A percentile compares a stretch with the other conserved stretches of the same genome.
These are phyloP conservation scores for Acrocyrtus sp. DNA, from an alignment of 2,888 invertebrate genomes.

Conservation along the genomic window DNA sequence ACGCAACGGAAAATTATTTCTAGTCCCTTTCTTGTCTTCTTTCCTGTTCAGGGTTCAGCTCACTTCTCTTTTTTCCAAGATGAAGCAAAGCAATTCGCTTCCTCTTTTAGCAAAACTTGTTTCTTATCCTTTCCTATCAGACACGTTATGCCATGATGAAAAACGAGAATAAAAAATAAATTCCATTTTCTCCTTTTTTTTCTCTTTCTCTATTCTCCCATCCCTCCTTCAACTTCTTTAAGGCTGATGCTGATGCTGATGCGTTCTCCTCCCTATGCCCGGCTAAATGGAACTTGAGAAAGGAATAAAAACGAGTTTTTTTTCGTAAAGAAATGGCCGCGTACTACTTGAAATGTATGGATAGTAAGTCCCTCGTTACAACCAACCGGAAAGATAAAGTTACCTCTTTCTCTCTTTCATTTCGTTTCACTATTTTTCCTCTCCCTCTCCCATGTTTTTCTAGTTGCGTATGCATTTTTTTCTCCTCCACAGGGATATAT, in stretches of 20 bases:
- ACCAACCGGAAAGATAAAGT: constrained; percentile 36
- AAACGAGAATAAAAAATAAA: constrained; percentile 1
- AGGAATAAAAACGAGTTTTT: constrained; percentile 28
- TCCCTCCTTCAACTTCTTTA: not conserved
- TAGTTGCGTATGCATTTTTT: too few relatives aligned
- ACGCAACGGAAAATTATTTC: constrained; percentile 16
- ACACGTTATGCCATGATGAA: constrained; percentile 6
- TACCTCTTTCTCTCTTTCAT: constrained; percentile 16
- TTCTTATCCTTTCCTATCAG: constrained; percentile 9
- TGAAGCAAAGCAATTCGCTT: constrained; percentile 14
- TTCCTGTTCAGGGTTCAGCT: constrained; percentile 4
- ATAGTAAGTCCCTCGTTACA: constrained; percentile 13
- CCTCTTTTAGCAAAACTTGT: constrained; percentile 1
- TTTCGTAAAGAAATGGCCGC: constrained; percentile 8
- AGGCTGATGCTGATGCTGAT: too few relatives aligned
- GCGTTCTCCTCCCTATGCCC: constrained; percentile 10
- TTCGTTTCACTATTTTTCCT: constrained; percentile 7
- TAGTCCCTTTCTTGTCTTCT: constrained; percentile 22
- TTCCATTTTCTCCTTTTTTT: not conserved
- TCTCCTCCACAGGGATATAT: too few relatives aligned
- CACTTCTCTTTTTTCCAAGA: constrained; percentile 18
- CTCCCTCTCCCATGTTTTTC: not conserved
- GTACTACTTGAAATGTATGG: not conserved
- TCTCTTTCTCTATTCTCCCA: constrained; percentile 1
- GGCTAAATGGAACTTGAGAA: constrained; percentile 24